Conservation (phyloP, 2,797 vertebrate species). For the Gobio occitaniae region DNA sequence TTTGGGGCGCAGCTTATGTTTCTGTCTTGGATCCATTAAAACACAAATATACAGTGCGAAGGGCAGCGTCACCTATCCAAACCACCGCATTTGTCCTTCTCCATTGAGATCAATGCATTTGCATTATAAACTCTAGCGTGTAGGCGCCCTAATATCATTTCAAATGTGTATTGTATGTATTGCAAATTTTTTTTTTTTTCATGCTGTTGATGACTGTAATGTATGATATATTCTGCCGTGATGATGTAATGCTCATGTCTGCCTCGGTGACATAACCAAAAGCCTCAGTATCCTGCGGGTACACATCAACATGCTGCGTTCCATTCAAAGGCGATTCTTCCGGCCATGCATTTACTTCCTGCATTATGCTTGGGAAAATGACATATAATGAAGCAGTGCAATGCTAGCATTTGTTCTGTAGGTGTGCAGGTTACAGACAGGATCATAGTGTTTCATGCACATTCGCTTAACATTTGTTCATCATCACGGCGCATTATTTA, state of each 20-base stretch:
- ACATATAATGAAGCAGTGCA: background rate
- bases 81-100: background rate
- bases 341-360: background rate
- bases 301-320: background rate
- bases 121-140: slow-evolving; percentile 19
- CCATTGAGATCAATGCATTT: background rate
- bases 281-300: slow-evolving; percentile 7
- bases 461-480: background rate
- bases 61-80: background rate
- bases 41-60: background rate
- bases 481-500: background rate
- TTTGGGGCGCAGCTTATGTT: too few relatives aligned
- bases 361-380: background rate
- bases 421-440: background rate
- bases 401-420: slow-evolving; percentile 1
- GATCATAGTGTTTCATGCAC: background rate
- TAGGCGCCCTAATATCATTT: slow-evolving; percentile 24
- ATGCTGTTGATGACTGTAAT: slow-evolving; percentile 68
- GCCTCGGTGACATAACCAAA: slow-evolving; percentile 62
- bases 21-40: background rate
- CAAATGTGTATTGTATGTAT: slow-evolving; percentile 60
- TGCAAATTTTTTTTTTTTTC: slow-evolving; percentile 59
- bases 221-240: slow-evolving; percentile 60
- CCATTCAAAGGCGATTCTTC: slow-evolving; percentile 17
- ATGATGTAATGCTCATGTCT: slow-evolving; percentile 52